phyloP scores from a whole-genome alignment of 2,113 vertebrate species.

The Typhlomys cinereus region DNA sequence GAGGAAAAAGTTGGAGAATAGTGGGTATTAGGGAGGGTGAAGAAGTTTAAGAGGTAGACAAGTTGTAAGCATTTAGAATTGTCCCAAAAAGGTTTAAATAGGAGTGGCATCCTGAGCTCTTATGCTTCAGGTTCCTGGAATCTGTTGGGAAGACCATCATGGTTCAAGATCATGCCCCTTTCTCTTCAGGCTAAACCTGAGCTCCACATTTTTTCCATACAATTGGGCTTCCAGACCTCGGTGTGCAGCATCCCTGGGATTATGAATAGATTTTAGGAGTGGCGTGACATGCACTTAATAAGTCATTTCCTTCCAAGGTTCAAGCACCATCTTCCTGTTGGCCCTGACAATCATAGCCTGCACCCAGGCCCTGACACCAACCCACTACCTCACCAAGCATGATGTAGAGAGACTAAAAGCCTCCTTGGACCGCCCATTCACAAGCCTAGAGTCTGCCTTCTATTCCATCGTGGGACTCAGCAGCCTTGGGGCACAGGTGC shows the following conservation, averaged over 20 bases:
- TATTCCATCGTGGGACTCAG: constrained; percentile 91
- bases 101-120: background rate
- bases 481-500: constrained; percentile 87
- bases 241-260: background rate
- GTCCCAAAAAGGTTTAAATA: background rate
- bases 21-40: background rate
- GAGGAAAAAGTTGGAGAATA: background rate
- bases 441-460: constrained; percentile 91
- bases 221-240: background rate
- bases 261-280: background rate
- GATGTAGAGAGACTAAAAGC: constrained; percentile 92
- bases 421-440: constrained; percentile 88
- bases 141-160: background rate
- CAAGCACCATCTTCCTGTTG: constrained; percentile 84
- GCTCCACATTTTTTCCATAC: background rate
- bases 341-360: constrained; percentile 82
- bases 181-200: background rate
- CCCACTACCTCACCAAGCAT: constrained; percentile 89
- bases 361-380: constrained; percentile 88
- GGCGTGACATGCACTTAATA: background rate
- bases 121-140: background rate
- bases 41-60: background rate
- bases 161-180: background rate
- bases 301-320: constrained; percentile 80
- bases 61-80: background rate